Evolutionary conservation across 2,113 vertebrate genomes (phyloP).

Genomic region (Panthera leo): DNA sequence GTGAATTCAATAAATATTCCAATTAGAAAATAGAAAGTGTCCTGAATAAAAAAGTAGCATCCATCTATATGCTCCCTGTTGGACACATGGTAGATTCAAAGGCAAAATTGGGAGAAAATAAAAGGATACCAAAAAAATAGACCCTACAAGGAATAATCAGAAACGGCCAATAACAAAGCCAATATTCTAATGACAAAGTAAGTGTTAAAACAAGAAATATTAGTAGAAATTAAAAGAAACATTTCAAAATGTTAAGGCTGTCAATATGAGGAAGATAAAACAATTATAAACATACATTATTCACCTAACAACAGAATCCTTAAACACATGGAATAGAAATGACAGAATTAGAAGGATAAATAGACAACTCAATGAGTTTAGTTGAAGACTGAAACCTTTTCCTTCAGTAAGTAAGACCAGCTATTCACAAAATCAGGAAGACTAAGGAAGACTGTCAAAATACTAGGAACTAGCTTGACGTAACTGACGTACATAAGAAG

Average conservation of each 20-base stretch:
- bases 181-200: background rate
- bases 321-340: background rate
- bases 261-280: background rate
- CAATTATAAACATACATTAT: background rate
- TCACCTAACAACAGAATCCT: background rate
- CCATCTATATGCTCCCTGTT: background rate
- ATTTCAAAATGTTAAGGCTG: background rate
- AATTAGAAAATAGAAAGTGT: background rate
- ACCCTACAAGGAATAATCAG: background rate
- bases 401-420: background rate
- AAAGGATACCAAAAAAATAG: background rate
- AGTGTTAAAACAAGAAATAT: background rate
- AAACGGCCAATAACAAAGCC: background rate
- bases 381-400: background rate
- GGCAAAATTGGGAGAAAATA: background rate
- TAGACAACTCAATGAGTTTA: background rate
- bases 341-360: background rate
- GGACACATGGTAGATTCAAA: background rate
- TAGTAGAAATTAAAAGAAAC: background rate
- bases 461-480: background rate
- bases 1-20: background rate
- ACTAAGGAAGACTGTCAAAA: background rate
- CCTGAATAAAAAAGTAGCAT: background rate
- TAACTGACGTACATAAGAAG: background rate
- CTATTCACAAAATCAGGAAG: background rate